A percentile compares a stretch with the other conserved stretches of the same genome.
Conservation (phyloP, 2,888 invertebrate genomes). For the Caenorhabditis virilis region DNA sequence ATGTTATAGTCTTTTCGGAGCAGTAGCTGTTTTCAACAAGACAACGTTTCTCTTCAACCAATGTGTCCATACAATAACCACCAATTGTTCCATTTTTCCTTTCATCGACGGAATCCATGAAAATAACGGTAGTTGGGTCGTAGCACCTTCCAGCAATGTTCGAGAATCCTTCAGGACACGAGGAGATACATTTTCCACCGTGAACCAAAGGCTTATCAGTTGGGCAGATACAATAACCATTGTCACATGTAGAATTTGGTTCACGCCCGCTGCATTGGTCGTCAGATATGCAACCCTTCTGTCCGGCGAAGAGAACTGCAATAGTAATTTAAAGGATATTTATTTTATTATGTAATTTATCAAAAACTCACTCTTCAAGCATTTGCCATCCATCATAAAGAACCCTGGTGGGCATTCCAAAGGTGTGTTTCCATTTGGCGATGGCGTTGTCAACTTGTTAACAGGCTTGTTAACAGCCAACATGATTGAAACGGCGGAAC, state of each 20-base stretch:
- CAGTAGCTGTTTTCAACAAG: slow-evolving; percentile 63
- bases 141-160: slow-evolving; percentile 68
- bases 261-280: slow-evolving; percentile 62
- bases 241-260: slow-evolving; percentile 60
- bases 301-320: slow-evolving; percentile 65
- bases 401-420: slow-evolving; percentile 55
- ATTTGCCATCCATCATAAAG: slow-evolving; percentile 55
- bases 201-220: slow-evolving; percentile 59
- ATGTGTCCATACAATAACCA: slow-evolving; percentile 65
- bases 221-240: slow-evolving; percentile 65
- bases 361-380: slow-evolving; percentile 44
- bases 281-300: slow-evolving; percentile 64
- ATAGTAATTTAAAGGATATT: background rate
- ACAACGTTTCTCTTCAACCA: slow-evolving; percentile 65
- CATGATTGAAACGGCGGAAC: slow-evolving; percentile 53
- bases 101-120: slow-evolving; percentile 68
- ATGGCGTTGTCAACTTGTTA: slow-evolving; percentile 24
- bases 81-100: slow-evolving; percentile 67
- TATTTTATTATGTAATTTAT: background rate
- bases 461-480: slow-evolving; percentile 38
- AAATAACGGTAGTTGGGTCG: slow-evolving; percentile 67
- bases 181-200: slow-evolving; percentile 59
- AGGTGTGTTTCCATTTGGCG: slow-evolving; percentile 21
- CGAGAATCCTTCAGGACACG: slow-evolving; percentile 66
- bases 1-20: slow-evolving; percentile 64